Base-by-base conservation (phyloP, 2,888 invertebrate species). In the Apotomis betuletana region DNA sequence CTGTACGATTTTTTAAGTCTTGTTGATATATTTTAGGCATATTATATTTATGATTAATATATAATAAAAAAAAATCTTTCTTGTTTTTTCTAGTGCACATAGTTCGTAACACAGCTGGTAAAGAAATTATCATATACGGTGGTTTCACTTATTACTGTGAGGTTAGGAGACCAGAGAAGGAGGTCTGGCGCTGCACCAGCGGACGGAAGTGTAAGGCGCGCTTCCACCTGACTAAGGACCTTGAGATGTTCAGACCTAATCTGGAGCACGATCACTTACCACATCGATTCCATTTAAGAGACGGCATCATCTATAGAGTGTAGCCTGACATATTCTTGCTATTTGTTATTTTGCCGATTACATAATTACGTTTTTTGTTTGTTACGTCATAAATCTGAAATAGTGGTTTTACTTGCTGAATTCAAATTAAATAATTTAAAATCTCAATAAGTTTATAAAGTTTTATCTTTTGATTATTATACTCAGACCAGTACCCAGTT, bases 161-260 rank as follows among this genome's bases (percentile, higher is more conserved):
- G 38, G 15, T 12, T 5, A 41, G 10, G 9, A 51, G 41, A 15
- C 51, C 12, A 15, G 12, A 51, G n/a, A 69, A 63, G 41, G 58
- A 69, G n/a, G 63, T 69, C 9, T 69, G 63, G 63, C 69, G 69
- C 4, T 69, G 69, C 51, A 69, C 69, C 1, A 41, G 15, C 9
- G 63, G 63, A 12, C 13, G 41, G n/a, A 69, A 58, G 44, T 69
- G 69, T 63, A 69, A 63, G 57, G 69, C 69, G 15, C 69, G 69
- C n/a, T 69, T 69, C n/a, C 69, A 69, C n/a, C 63, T 69, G 38
- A 57, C 69, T 3, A 13, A 9, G 41, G 57, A 57, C 15, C 27
- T 41, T 10, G 4, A 51, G 4, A 63, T 63, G 51, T 8, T 69
- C 13, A 58, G 27, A 9, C 9, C 9, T 12, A 69, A 63, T 51